These are phyloP conservation scores for Clamator glandarius DNA, from an alignment of 2,797 vertebrate genomes.

Conservation along the genomic window DNA sequence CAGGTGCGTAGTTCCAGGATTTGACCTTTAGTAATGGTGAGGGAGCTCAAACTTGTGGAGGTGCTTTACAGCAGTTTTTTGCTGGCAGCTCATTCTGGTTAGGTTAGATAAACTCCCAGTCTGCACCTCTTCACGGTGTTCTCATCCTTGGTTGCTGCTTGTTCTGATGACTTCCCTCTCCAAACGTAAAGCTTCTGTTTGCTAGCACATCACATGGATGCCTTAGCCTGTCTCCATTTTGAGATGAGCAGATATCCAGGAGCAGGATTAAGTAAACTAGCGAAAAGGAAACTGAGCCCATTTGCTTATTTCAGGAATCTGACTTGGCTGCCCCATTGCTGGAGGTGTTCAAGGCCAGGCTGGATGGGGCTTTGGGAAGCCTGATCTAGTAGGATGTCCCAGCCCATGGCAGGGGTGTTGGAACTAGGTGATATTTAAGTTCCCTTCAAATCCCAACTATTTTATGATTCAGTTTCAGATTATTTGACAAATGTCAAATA, in stretches of 20 bases:
- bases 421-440: too few species aligned
- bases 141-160: neutral
- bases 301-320: neutral
- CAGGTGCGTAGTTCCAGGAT: neutral
- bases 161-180: neutral
- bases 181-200: neutral
- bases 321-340: neutral
- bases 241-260: neutral
- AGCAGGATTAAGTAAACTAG: neutral
- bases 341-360: too few species aligned
- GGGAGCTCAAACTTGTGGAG: neutral
- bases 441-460: too few species aligned
- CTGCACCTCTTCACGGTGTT: neutral
- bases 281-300: neutral
- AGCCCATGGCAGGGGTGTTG: too few species aligned
- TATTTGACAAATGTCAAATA: neutral
- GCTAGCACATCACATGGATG: rapidly evolving
- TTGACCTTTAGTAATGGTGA: neutral
- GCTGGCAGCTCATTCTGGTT: neutral
- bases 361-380: too few species aligned
- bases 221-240: neutral
- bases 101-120: neutral
- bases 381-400: too few species aligned
- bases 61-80: neutral
- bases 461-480: neutral